Conservation (phyloP, 2,888 invertebrate genomes). For the Torymus texanus region DNA sequence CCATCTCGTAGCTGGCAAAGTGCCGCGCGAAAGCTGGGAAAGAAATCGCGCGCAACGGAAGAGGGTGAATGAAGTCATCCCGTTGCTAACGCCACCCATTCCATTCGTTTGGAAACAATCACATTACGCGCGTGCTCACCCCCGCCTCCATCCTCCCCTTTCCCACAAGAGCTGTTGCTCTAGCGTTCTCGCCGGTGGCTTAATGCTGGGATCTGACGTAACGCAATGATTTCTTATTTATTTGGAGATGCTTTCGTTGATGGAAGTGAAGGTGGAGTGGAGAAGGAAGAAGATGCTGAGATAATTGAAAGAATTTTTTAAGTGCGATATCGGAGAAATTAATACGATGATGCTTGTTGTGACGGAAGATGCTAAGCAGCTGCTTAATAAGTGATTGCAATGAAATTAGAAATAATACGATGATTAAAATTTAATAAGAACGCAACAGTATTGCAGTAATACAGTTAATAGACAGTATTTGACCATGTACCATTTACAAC, state of each 20-base stretch:
- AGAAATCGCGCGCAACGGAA: conserved; percentile 24
- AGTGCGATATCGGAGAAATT: neutral
- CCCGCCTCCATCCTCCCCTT: conserved; percentile 38
- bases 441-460: too few relatives aligned
- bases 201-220: conserved; percentile 60
- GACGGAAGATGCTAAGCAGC: neutral
- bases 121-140: conserved; percentile 67
- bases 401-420: too few relatives aligned
- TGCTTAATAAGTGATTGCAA: too few relatives aligned
- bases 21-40: conserved; percentile 21
- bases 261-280: conserved; percentile 41
- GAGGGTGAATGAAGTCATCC: conserved; percentile 71
- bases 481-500: too few relatives aligned
- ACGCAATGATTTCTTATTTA: conserved; percentile 69
- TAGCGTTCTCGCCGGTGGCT: neutral
- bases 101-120: conserved; percentile 74
- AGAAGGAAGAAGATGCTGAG: neutral
- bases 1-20: conserved; percentile 35
- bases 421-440: too few relatives aligned
- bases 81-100: conserved; percentile 51
- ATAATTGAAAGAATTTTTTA: conserved; percentile 28
- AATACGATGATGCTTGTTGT: conserved; percentile 3
- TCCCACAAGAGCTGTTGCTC: conserved; percentile 12
- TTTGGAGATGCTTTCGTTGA: conserved; percentile 62
- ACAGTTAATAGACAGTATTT: too few relatives aligned